Percentiles rank a stretch among this genome's conserved stretches.
These are phyloP conservation scores for Urocolius indicus DNA, from an alignment of 2,113 vertebrate genomes.

Conservation along the genomic window DNA sequence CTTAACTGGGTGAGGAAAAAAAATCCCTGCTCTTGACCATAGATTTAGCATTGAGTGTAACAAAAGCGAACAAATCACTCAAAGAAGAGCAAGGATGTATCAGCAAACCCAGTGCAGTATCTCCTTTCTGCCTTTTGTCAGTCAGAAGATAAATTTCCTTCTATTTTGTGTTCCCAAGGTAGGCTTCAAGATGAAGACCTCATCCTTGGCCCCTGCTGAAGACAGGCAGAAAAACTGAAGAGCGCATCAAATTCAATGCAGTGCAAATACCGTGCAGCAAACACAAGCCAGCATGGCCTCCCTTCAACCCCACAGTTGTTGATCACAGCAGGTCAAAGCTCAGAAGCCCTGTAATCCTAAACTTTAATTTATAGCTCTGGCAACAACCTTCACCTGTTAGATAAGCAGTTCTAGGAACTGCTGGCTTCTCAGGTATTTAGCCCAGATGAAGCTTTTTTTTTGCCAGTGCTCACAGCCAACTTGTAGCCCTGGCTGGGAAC, in stretches of 20 bases:
- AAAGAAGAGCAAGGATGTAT: neutral
- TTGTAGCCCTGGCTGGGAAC: rapidly evolving
- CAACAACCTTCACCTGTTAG: neutral
- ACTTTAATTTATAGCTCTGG: neutral
- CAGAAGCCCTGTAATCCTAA: neutral
- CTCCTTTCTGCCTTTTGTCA: neutral
- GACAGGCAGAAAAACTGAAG: neutral
- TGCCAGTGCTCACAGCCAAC: neutral
- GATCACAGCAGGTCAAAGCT: neutral
- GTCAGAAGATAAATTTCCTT: neutral
- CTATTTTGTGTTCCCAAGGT: neutral
- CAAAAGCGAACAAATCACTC: neutral
- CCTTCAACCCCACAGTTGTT: neutral
- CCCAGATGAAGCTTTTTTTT: neutral
- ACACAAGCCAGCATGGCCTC: neutral
- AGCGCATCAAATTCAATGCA: neutral
- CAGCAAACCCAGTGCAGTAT: neutral
- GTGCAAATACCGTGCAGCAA: neutral
- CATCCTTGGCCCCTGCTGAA: neutral
- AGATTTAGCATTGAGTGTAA: neutral
- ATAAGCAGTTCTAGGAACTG: neutral
- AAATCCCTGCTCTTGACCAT: neutral
- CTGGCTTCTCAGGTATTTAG: neutral
- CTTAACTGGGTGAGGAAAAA: neutral
- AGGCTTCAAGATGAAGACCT: neutral